Base-by-base conservation (phyloP, 2,888 invertebrate species). In the Drosophila gaucha region DNA sequence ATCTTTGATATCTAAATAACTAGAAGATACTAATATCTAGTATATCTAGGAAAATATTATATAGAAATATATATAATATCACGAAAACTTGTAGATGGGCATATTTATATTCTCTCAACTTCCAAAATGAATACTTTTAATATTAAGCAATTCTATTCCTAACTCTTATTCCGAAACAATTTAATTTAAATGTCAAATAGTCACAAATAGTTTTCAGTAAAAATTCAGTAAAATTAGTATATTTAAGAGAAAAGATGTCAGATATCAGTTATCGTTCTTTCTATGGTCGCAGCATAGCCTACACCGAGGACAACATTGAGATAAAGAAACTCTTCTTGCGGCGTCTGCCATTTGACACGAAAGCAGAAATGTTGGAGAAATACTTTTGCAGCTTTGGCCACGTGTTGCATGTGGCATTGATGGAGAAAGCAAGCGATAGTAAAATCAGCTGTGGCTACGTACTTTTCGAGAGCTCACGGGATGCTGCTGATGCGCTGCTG, bases 401-500 rank as follows among this genome's bases (percentile, higher is more conserved):
- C 12, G 28, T 50, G 26, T 10, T 50, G 36, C 20, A 38, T 3
- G 9, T 50, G 28, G 50, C 36, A 10, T 1, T 50, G 18, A 20
- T 36, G 0, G 50, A 28, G 20, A 50, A 50, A 16, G 2, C 28
- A 1, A 2, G 14, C 10, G 35, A 50, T 6, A 28, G 18, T 1
- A 38, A 28, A n/a, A 10, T 50, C 28, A 26, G 38, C 14, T n/a
- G 12, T 14, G 50, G 50, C 1, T 14, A 14, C 10, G 36, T 50
- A 0, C 50, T 50, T 6, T 50, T 28, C 20, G 36, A 50, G 2
- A 50, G 36, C 20, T 3, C 36, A 1, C 36, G n/a, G 6, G 50
- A 50, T 38, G 50, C 50, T n/a, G 50, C 50, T n/a, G 28, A 20
- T 28, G 36, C 28, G 3, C 50, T 50, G 28, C 28, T 28, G 26